Evolutionary conservation across 2,888 invertebrate genomes (phyloP).

Genomic region (Eristalis intricaria): DNA sequence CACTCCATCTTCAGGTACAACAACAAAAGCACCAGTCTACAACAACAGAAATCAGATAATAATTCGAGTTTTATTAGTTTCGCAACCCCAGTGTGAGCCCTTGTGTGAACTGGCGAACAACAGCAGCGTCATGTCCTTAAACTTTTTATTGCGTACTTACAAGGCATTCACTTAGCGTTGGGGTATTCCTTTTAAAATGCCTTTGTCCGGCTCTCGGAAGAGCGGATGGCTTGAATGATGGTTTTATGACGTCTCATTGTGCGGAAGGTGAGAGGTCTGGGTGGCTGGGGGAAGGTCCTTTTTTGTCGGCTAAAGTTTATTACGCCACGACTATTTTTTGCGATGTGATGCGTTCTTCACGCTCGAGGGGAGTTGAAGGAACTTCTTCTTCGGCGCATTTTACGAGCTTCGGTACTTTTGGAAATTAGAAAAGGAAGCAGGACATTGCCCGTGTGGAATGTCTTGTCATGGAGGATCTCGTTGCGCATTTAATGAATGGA

Average conservation of each 20-base stretch:
- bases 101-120: constrained; percentile 48
- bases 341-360: neutral
- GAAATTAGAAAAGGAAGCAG: constrained; percentile 61
- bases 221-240: constrained; percentile 46
- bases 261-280: neutral
- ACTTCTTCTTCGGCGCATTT: constrained; percentile 1
- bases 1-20: constrained; percentile 44
- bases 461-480: neutral
- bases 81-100: constrained; percentile 50
- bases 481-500: neutral
- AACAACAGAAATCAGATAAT: constrained; percentile 60
- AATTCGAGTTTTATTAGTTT: constrained; percentile 71
- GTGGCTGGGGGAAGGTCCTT: neutral
- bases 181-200: constrained; percentile 54
- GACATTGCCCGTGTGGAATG: constrained; percentile 19
- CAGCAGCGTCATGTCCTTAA: constrained; percentile 43
- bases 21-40: neutral
- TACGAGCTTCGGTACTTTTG: constrained; percentile 64
- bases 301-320: constrained; percentile 42
- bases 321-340: constrained; percentile 37
- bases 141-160: constrained; percentile 65
- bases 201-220: constrained; percentile 62
- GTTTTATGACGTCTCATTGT: constrained; percentile 67
- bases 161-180: constrained; percentile 53
- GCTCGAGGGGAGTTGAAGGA: constrained; percentile 16